phyloP scores from a whole-genome alignment of 2,888 invertebrate genomes.

The Parthenolecanium corni region DNA sequence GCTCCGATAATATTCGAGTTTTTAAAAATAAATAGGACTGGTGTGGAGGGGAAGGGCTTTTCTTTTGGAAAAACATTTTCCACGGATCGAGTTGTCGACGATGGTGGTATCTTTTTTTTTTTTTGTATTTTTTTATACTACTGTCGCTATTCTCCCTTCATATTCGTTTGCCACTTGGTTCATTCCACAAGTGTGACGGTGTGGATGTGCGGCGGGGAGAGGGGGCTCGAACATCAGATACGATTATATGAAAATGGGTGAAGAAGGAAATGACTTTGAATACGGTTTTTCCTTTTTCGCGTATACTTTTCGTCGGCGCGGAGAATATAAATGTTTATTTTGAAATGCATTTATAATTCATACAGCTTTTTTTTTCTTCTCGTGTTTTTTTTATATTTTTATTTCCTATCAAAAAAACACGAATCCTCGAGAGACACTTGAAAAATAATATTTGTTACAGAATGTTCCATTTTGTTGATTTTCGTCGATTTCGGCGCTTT shows the following conservation, averaged over 20 bases:
- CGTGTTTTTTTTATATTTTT: not conserved
- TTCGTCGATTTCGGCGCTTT: slow-evolving; percentile 6
- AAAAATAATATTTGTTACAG: slow-evolving; percentile 27
- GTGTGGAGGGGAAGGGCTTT: not conserved
- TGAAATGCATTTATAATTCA: slow-evolving; percentile 19
- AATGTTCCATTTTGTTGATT: slow-evolving; percentile 25
- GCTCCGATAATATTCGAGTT: slow-evolving; percentile 17
- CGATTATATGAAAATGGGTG: slow-evolving; percentile 10
- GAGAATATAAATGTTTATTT: slow-evolving; percentile 22
- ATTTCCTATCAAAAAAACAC: slow-evolving; percentile 24
- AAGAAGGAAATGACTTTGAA: slow-evolving; percentile 19
- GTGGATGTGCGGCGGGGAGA: not conserved
- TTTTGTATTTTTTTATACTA: not conserved
- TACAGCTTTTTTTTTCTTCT: not conserved
- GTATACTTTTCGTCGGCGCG: not conserved
- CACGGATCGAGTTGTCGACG: slow-evolving; percentile 8
- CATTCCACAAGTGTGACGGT: not conserved
- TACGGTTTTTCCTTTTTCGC: slow-evolving; percentile 5
- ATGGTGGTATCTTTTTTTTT: not conserved
- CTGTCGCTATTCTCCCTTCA: not conserved
- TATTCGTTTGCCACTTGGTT: not conserved
- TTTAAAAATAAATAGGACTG: not conserved
- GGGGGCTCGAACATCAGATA: slow-evolving; percentile 10
- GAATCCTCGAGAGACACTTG: slow-evolving; percentile 24
- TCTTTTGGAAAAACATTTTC: slow-evolving; percentile 25